These are phyloP conservation scores for Ageneiosus marmoratus DNA, from an alignment of 2,113 vertebrate species.

Conservation along the genomic window DNA sequence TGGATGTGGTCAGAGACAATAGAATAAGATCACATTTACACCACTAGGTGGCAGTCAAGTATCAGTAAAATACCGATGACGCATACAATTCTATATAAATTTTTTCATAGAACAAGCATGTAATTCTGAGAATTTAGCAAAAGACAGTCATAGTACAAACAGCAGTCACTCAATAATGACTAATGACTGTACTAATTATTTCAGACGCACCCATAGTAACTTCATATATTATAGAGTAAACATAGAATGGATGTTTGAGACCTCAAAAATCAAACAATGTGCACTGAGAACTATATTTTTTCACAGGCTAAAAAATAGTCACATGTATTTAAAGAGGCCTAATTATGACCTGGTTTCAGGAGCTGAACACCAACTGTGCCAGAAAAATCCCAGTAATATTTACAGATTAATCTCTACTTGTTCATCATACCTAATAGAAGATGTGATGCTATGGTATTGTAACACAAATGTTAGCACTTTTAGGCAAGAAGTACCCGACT, in stretches of 20 bases:
- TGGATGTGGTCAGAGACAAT: too few species aligned
- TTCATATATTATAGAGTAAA: not conserved
- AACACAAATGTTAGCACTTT: not conserved
- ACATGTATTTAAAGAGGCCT: not conserved
- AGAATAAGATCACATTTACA: not conserved
- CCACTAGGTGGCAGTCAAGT: slow-evolving; percentile 11
- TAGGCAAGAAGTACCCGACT: not conserved
- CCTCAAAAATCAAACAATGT: not conserved
- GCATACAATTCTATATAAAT: not conserved
- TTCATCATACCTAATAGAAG: not conserved
- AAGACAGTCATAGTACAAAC: not conserved
- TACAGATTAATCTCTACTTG: not conserved
- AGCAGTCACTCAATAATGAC: not conserved
- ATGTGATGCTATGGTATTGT: not conserved
- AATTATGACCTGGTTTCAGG: not conserved
- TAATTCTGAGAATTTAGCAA: not conserved
- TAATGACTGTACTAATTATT: not conserved
- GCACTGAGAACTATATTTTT: not conserved
- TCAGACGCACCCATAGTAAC: not conserved
- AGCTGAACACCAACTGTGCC: not conserved
- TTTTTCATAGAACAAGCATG: not conserved
- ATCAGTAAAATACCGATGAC: not conserved
- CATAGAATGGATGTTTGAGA: not conserved
- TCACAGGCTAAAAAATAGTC: not conserved
- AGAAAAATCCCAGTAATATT: not conserved